Evolutionary conservation across 2,113 vertebrate species (phyloP).

Genomic region (Halichoerus grypus): DNA sequence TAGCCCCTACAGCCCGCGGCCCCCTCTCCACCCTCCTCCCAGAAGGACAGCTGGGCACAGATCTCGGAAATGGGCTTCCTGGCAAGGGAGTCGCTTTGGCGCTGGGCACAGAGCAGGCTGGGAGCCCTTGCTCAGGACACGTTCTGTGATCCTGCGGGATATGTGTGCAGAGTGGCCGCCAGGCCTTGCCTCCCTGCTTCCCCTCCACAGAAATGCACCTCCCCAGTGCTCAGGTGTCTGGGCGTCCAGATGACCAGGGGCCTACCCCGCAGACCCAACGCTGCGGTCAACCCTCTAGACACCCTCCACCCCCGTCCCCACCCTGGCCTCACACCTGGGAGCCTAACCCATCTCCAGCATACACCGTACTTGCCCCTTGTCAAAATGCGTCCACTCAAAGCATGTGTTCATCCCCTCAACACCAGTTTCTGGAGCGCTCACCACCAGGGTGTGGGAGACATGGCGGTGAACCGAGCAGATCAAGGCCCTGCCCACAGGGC

Average conservation of each 20-base stretch:
- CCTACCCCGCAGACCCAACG: background rate
- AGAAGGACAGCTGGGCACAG: background rate
- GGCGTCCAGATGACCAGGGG: background rate
- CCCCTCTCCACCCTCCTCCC: too few species aligned
- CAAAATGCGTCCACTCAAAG: background rate
- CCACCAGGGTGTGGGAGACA: background rate
- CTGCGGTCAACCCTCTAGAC: background rate
- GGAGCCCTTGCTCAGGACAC: background rate
- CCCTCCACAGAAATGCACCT: background rate
- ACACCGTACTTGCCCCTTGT: background rate
- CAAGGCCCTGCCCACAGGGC: background rate
- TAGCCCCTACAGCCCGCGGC: too few species aligned
- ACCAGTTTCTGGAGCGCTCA: background rate
- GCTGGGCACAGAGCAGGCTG: background rate
- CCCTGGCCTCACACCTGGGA: background rate
- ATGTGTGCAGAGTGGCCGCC: background rate
- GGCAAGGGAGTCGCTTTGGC: background rate
- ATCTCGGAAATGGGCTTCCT: background rate
- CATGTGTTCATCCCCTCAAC: background rate
- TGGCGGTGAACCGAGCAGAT: background rate
- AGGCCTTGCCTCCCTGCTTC: background rate
- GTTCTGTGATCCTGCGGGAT: background rate
- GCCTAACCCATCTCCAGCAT: background rate
- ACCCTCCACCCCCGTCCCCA: fast-evolving
- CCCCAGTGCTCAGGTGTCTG: background rate